Conservation (phyloP, 2,888 invertebrate genomes). For the Pyrrhosoma nymphula region DNA sequence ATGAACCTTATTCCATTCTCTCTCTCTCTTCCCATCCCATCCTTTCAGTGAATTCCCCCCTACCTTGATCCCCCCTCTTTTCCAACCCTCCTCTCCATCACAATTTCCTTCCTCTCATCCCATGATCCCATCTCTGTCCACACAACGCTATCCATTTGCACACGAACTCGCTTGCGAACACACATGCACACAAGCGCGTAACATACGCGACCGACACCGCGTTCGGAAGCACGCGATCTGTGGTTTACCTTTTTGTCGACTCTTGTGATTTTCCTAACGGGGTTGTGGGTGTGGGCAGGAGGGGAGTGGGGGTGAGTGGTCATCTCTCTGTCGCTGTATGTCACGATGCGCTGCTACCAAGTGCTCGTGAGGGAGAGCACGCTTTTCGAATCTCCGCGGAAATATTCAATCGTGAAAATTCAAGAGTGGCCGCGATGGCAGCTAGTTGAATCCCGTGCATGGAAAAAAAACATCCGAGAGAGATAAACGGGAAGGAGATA, state of each 20-base stretch:
- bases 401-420: background rate
- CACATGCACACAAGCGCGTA: background rate
- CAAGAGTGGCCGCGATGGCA: background rate
- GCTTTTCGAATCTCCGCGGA: background rate
- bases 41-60: background rate
- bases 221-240: slow-evolving; percentile 58
- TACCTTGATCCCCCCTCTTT: background rate
- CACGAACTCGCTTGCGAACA: background rate
- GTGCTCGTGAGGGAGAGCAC: background rate
- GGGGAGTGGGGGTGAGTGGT: too few relatives aligned
- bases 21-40: background rate
- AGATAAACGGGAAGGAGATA: background rate
- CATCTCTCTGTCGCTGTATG: background rate
- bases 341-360: background rate
- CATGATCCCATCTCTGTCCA: background rate
- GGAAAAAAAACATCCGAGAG: background rate
- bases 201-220: background rate
- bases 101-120: background rate
- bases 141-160: background rate
- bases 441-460: background rate
- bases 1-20: background rate
- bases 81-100: background rate
- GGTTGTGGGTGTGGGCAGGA: too few relatives aligned
- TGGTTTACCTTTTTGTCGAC: slow-evolving; percentile 53
- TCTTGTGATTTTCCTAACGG: slow-evolving; percentile 51